Evolutionary conservation across 2,113 vertebrate genomes (phyloP), one percentile per base, ranked within the genome.

Genomic region (Festucalex cinctus): DNA sequence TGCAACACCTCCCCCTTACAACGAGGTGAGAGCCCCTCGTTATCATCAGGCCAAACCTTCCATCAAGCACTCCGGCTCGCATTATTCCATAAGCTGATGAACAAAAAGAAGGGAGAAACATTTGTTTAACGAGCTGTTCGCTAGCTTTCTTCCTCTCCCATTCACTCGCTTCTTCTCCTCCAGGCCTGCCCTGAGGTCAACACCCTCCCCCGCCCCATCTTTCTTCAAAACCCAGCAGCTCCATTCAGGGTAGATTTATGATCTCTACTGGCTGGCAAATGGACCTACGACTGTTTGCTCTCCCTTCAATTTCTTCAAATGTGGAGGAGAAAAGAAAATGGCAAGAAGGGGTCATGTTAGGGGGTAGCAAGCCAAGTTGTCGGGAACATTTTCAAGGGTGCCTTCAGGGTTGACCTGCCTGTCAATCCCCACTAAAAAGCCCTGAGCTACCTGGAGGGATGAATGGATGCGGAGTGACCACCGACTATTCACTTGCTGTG

Each of bases 171-270:
- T 74, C 68, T 80, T 76, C 63, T 79, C 78, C 84, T 77, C n/a
- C 60, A 69, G 76, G 75, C 72, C 48, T 78, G 84, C 77, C 86
- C 84, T 24, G 58, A 68, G 83, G 82, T 88, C 87, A 89, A 76
- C 73, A 51, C 70, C 76, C 77, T 41, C 69, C 72, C 73, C 48
- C n/a, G n/a, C 59, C 20, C 65, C 48, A 28, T 59, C 24, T 14
- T 54, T 24, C 51, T 13, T 81, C 78, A 79, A 85, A 82, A 78
- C 76, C 81, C 69, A 61, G 71, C 57, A n/a, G 63, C 28, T 76
- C 83, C 80, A 83, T 91, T 92, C 89, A 85, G 56, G 22, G 4
- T 9, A 19, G 90, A 92, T 91, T 92, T 91, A 91, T 87, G 86
- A 86, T 80, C 78, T 85, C 73, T 90, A 88, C 91, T 88, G 83